phyloP scores from a whole-genome alignment of 1,140 invertebrate genomes.

The Drosophila equinoxialis region DNA sequence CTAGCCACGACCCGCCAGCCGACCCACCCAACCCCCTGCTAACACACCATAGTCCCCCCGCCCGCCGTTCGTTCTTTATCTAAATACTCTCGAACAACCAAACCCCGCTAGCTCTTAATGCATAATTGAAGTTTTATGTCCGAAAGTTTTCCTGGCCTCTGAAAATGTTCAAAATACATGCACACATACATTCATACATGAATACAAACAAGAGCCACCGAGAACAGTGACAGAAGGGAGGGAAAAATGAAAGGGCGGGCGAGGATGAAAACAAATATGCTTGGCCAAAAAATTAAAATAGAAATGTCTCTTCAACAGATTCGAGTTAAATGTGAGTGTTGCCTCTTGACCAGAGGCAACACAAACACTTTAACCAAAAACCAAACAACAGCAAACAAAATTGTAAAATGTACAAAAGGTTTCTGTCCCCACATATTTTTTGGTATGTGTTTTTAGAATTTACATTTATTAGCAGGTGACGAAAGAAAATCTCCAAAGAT shows the following conservation, averaged over 20 bases:
- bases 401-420: background rate
- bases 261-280: background rate
- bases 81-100: background rate
- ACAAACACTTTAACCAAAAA: conserved; percentile 9
- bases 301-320: conserved; percentile 11
- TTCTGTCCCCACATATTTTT: background rate
- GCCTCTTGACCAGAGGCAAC: conserved; percentile 4
- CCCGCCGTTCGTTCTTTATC: background rate
- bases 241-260: background rate
- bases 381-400: background rate
- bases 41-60: background rate
- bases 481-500: conserved; percentile 2
- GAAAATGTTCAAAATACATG: conserved; percentile 9
- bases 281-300: conserved; percentile 8
- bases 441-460: background rate
- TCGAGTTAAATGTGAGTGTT: conserved; percentile 9
- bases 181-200: background rate
- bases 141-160: conserved; percentile 17
- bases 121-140: conserved; percentile 25
- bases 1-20: conserved; percentile 15
- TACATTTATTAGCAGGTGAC: background rate
- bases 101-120: conserved; percentile 16
- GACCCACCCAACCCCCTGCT: background rate
- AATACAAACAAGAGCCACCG: background rate
- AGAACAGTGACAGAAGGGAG: background rate